A percentile compares a stretch with the other conserved stretches of the same genome.
Conservation (phyloP, 53 echinoderm and acorn worm species). For the Actinopyga echinites region DNA sequence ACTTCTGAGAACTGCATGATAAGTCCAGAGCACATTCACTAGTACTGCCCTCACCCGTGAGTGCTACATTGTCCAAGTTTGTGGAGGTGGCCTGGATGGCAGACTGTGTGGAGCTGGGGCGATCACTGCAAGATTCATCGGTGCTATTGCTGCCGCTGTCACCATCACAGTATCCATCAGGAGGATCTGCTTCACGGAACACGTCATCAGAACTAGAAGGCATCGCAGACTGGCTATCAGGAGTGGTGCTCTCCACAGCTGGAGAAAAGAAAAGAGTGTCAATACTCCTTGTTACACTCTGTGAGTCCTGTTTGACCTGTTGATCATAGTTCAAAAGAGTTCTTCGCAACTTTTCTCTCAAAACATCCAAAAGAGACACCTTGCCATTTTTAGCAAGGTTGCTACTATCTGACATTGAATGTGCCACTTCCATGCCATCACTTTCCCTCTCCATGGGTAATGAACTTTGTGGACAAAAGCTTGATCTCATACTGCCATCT, state of each 20-base stretch:
- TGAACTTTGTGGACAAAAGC: background rate
- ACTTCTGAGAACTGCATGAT: constrained; percentile 18
- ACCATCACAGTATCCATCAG: constrained; percentile 23
- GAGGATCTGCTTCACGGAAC: background rate
- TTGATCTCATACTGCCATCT: background rate
- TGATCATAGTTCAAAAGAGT: constrained; percentile 35
- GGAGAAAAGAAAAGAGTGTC: constrained; percentile 45
- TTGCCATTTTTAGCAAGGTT: constrained; percentile 33
- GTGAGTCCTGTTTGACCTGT: constrained; percentile 30
- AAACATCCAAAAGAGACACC: constrained; percentile 30
- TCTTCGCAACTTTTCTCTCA: constrained; percentile 27
- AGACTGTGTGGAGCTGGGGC: constrained; percentile 34
- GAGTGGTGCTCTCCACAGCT: constrained; percentile 34
- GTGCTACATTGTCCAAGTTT: background rate
- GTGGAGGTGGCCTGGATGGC: constrained; percentile 4
- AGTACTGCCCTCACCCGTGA: background rate
- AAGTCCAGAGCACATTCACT: constrained; percentile 30
- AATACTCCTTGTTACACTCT: constrained; percentile 33
- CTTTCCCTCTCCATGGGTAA: background rate
- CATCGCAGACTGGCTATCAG: constrained; percentile 36
- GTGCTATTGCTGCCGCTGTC: constrained; percentile 39
- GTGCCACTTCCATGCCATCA: background rate
- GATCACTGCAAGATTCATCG: constrained; percentile 34
- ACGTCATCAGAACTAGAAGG: constrained; percentile 36
- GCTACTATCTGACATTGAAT: background rate